Evolutionary conservation across 2,888 invertebrate species (phyloP).

Genomic region (Melanchra persicariae): DNA sequence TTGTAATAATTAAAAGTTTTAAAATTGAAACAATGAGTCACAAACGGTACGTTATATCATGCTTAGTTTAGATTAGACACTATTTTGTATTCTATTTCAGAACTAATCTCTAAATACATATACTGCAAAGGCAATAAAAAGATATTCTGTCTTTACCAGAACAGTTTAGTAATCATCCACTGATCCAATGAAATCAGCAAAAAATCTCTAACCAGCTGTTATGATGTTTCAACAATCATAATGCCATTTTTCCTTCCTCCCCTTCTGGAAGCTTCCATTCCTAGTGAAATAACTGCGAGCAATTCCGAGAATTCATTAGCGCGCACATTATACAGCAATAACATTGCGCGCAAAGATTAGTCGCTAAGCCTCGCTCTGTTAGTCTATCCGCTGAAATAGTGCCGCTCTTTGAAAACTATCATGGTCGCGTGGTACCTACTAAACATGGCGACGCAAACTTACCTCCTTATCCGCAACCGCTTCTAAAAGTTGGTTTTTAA

Average conservation of each 20-base stretch:
- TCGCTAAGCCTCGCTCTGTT: constrained; percentile 39
- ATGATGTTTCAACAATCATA: neutral
- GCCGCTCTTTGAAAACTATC: constrained; percentile 2
- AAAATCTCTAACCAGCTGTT: neutral
- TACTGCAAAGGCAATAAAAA: neutral
- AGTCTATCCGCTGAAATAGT: constrained; percentile 31
- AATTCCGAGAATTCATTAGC: constrained; percentile 44
- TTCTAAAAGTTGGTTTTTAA: no score
- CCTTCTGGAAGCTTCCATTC: constrained; percentile 23
- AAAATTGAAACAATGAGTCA: no score
- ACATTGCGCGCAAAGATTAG: constrained; percentile 52
- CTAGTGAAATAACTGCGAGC: constrained; percentile 38
- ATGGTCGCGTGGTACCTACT: neutral
- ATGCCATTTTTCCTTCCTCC: neutral
- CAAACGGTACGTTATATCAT: no score
- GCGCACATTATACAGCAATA: constrained; percentile 48
- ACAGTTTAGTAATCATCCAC: neutral
- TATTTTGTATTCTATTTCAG: no score
- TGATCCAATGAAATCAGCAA: neutral
- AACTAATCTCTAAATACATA: no score
- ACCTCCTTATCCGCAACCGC: no score
- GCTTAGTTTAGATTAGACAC: no score
- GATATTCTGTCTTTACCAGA: no score
- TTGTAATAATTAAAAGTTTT: no score
- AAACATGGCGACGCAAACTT: neutral